Conservation (phyloP, 1,140 invertebrate species). For the Platyura marginata region DNA sequence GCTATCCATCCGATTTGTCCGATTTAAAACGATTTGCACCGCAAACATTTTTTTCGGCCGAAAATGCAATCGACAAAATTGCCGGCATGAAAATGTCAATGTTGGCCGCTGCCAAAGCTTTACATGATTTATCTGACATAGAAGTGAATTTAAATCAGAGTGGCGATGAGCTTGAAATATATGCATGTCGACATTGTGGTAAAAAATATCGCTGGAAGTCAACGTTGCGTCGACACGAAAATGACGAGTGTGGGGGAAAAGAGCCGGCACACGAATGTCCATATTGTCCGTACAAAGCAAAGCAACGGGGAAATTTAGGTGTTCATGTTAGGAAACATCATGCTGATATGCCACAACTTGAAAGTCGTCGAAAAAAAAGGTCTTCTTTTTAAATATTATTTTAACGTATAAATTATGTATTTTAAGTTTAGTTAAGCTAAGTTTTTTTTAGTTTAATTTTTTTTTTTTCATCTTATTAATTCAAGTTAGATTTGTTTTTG, state of each 20-base stretch:
- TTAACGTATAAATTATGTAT: too few relatives aligned
- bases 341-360: conserved; percentile 20
- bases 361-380: conserved; percentile 9
- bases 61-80: not conserved
- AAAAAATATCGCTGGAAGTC: conserved; percentile 69
- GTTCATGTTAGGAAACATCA: conserved; percentile 64
- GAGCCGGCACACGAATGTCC: conserved; percentile 64
- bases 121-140: not conserved
- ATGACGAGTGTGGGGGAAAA: conserved; percentile 70
- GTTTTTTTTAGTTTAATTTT: too few relatives aligned
- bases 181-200: conserved; percentile 54
- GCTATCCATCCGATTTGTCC: conserved; percentile 3
- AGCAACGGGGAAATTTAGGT: conserved; percentile 59
- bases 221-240: conserved; percentile 60
- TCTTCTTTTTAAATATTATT: not conserved
- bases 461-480: too few relatives aligned
- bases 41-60: not conserved
- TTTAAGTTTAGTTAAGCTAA: too few relatives aligned
- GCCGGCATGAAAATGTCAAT: not conserved
- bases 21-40: not conserved
- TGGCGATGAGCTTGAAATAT: conserved; percentile 28
- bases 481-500: too few relatives aligned
- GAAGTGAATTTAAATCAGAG: conserved; percentile 15
- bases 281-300: conserved; percentile 57
- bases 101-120: not conserved